Conservation (phyloP, 2,113 vertebrate species). For the Lycocorax pyrrhopterus region DNA sequence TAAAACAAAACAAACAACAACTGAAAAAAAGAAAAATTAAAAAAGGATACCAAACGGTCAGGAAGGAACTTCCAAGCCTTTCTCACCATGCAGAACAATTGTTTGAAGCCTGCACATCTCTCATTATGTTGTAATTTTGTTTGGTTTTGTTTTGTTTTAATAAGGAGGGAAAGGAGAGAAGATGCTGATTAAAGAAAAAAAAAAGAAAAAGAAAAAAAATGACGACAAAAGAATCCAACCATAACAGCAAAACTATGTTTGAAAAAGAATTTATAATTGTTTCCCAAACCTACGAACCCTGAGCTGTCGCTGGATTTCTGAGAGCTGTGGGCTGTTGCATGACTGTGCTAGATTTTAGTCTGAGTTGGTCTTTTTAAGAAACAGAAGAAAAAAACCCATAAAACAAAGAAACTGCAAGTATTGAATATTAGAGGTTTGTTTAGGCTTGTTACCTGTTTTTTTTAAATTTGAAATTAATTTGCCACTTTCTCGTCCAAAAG, state of each 20-base stretch:
- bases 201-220: not conserved
- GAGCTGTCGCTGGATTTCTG: constrained; percentile 49
- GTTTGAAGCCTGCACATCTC: constrained; percentile 56
- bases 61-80: constrained; percentile 42
- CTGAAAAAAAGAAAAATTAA: not conserved
- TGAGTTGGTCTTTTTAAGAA: constrained; percentile 78
- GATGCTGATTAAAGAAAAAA: not conserved
- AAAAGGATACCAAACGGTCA: constrained; percentile 34
- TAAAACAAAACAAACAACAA: constrained; percentile 40
- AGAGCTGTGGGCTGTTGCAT: constrained; percentile 76
- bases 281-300: constrained; percentile 11
- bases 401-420: constrained; percentile 67
- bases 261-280: constrained; percentile 32
- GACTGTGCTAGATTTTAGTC: constrained; percentile 83
- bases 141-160: constrained; percentile 57
- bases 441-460: constrained; percentile 68
- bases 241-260: constrained; percentile 24
- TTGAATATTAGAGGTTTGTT: constrained; percentile 76
- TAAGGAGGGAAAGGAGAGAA: constrained; percentile 44
- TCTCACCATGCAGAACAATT: constrained; percentile 49
- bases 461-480: constrained; percentile 59
- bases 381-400: constrained; percentile 26
- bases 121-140: constrained; percentile 48
- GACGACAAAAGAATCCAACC: not conserved
- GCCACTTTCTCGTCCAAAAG: constrained; percentile 58